phyloP scores from a whole-genome alignment of 1,140 invertebrate genomes.

The Lordiphosa clarofinis region DNA sequence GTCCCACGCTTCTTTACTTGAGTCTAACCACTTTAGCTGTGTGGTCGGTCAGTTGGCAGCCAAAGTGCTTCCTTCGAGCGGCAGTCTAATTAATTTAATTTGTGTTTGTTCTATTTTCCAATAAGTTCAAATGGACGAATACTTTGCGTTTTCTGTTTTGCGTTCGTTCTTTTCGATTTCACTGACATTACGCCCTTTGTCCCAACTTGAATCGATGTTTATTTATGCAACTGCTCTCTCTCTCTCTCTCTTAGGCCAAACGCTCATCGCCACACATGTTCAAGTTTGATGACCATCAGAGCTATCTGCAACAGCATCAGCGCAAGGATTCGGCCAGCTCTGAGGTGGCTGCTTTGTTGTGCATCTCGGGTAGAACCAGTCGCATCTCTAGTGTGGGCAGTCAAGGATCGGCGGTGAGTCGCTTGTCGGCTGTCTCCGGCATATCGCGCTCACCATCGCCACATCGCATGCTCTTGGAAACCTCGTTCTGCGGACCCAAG shows the following conservation, averaged over 20 bases:
- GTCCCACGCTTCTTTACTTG: no score
- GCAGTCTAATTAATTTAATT: no score
- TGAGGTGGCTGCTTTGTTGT: constrained; percentile 84
- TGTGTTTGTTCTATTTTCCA: no score
- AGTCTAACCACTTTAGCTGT: no score
- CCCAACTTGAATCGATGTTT: no score
- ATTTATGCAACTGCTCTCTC: background rate
- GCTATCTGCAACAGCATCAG: constrained; percentile 82
- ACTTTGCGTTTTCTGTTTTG: background rate
- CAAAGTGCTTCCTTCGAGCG: no score
- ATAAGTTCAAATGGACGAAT: no score
- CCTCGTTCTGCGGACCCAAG: constrained; percentile 92
- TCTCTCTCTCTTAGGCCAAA: constrained; percentile 52
- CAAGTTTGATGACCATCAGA: constrained; percentile 82
- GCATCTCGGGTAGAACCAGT: constrained; percentile 90
- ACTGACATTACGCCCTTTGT: background rate
- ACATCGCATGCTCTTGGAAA: constrained; percentile 92
- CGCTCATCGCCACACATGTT: constrained; percentile 80
- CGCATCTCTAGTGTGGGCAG: constrained; percentile 89
- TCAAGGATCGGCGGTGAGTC: constrained; percentile 84
- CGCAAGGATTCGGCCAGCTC: constrained; percentile 89
- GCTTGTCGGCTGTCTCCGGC: constrained; percentile 86
- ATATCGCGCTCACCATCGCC: constrained; percentile 89
- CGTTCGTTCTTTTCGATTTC: background rate
- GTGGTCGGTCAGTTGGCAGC: no score